Evolutionary conservation across 2,797 vertebrate species (phyloP).

Genomic region (Poeciliopsis gracilis): DNA sequence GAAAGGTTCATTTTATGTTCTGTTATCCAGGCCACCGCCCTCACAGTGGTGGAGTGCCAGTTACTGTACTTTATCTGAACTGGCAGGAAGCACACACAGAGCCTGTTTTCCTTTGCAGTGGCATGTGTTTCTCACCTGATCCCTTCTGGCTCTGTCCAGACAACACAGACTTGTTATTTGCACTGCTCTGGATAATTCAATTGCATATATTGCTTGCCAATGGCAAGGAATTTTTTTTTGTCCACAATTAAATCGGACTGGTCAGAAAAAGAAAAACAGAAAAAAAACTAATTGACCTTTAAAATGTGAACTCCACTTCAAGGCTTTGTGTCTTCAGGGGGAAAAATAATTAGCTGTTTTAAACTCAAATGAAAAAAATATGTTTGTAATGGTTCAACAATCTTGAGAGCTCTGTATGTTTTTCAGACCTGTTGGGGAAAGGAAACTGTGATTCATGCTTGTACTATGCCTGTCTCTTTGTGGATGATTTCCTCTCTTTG

Average conservation of each 20-base stretch:
- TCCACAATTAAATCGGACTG: slow-evolving; percentile 17
- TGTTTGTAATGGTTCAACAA: not conserved
- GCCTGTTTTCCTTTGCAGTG: slow-evolving; percentile 37
- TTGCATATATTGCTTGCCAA: slow-evolving; percentile 6
- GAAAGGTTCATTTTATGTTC: slow-evolving; percentile 66
- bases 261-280: not conserved
- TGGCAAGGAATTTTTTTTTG: slow-evolving; percentile 8
- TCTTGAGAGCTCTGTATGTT: not conserved
- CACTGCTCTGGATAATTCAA: slow-evolving; percentile 18
- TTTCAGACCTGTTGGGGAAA: not conserved
- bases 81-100: slow-evolving; percentile 49
- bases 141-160: slow-evolving; percentile 27
- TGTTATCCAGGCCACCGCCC: slow-evolving; percentile 71
- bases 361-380: not conserved
- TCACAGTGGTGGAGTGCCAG: slow-evolving; percentile 54
- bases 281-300: slow-evolving; percentile 1
- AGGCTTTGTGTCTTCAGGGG: not conserved
- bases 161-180: slow-evolving; percentile 19
- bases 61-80: slow-evolving; percentile 55
- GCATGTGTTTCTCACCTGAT: slow-evolving; percentile 67
- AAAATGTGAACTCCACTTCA: slow-evolving; percentile 4
- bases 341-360: not conserved
- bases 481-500: not conserved
- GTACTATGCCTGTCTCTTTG: not conserved
- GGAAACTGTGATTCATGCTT: not conserved